phyloP scores from a whole-genome alignment of 2,797 vertebrate species.

The Betta splendens region DNA sequence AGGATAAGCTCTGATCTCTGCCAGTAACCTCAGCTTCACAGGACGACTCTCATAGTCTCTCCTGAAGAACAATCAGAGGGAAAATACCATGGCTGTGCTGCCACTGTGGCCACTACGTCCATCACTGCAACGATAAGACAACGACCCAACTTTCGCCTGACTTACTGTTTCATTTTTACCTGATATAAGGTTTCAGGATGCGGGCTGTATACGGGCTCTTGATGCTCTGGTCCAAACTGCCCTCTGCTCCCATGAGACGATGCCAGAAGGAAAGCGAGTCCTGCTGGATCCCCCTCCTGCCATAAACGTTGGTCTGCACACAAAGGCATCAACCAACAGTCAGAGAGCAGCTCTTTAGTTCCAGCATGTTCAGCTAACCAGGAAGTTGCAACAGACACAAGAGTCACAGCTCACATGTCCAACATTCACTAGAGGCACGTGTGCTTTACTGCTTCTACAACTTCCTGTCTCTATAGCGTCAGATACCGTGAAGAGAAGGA shows the following conservation, averaged over 20 bases:
- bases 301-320: conserved; percentile 78
- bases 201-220: conserved; percentile 95
- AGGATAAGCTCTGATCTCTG: conserved; percentile 85
- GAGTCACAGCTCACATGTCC: too few relatives aligned
- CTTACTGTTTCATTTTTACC: conserved; percentile 37
- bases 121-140: too few relatives aligned
- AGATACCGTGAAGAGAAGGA: too few relatives aligned
- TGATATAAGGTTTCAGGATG: conserved; percentile 70
- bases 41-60: conserved; percentile 93
- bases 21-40: conserved; percentile 87
- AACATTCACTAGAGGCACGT: too few relatives aligned
- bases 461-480: too few relatives aligned
- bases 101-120: too few relatives aligned
- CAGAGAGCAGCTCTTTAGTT: too few relatives aligned
- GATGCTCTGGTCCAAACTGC: conserved; percentile 85
- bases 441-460: too few relatives aligned
- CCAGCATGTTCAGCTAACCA: too few relatives aligned
- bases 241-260: conserved; percentile 90
- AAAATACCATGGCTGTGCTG: too few relatives aligned
- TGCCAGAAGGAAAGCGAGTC: conserved; percentile 87
- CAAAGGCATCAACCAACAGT: neutral
- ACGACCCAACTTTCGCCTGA: too few relatives aligned
- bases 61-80: conserved; percentile 66
- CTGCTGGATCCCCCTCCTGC: conserved; percentile 81
- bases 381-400: too few relatives aligned